A percentile compares a stretch with the other conserved stretches of the same genome.
Conservation (phyloP, 2,888 invertebrate genomes). For the Thyatira batis region DNA sequence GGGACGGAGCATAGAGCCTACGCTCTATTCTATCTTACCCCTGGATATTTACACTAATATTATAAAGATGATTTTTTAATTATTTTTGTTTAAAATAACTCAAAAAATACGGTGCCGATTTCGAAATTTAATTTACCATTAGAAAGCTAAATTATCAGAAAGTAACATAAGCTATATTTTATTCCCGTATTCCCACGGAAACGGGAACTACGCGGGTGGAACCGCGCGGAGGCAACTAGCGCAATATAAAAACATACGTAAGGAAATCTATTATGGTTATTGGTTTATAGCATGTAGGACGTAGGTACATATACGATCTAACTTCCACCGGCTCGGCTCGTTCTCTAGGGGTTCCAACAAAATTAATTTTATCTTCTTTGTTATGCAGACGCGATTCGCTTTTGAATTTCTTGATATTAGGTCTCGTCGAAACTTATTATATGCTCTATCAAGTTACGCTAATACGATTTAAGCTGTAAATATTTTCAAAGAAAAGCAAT, state of each 20-base stretch:
- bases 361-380: conserved; percentile 34
- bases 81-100: too few relatives aligned
- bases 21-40: too few relatives aligned
- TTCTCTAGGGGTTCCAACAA: conserved; percentile 5
- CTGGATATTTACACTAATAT: too few relatives aligned
- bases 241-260: neutral
- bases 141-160: too few relatives aligned
- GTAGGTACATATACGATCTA: conserved; percentile 20
- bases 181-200: too few relatives aligned
- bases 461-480: neutral
- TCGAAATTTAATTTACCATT: too few relatives aligned
- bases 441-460: conserved; percentile 15
- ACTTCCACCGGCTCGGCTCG: neutral
- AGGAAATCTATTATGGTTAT: neutral
- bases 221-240: too few relatives aligned
- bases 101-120: too few relatives aligned
- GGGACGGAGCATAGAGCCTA: too few relatives aligned
- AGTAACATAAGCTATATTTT: too few relatives aligned
- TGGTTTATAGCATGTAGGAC: neutral
- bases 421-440: conserved; percentile 23
- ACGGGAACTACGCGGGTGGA: too few relatives aligned
- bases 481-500: neutral
- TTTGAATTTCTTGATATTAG: conserved; percentile 25
- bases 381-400: conserved; percentile 21
- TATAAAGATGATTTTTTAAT: too few relatives aligned